These are phyloP conservation scores for Oedothorax gibbosus DNA, from an alignment of 1,140 invertebrate species.

Conservation along the genomic window DNA sequence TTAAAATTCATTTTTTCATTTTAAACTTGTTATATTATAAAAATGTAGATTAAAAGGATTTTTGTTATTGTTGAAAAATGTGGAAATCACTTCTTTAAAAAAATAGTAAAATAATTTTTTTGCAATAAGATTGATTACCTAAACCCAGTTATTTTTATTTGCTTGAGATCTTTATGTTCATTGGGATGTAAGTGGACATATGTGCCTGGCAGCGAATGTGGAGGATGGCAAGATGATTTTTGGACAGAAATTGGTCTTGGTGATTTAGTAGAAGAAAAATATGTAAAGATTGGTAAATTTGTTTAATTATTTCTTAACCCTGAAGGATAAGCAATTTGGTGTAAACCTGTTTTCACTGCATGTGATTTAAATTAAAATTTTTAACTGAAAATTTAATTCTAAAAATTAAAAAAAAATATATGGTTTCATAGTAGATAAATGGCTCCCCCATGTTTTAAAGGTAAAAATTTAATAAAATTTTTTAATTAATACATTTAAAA, in stretches of 20 bases:
- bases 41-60: too few relatives aligned
- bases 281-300: slow-evolving; percentile 79
- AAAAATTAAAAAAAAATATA: not conserved
- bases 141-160: not conserved
- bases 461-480: not conserved
- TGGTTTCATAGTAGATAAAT: not conserved
- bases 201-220: slow-evolving; percentile 70
- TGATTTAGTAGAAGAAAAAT: slow-evolving; percentile 79
- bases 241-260: slow-evolving; percentile 80
- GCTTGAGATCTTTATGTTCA: slow-evolving; percentile 86
- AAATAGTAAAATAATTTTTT: too few relatives aligned
- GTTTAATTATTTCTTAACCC: slow-evolving; percentile 10
- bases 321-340: not conserved
- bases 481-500: too few relatives aligned
- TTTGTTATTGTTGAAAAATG: too few relatives aligned
- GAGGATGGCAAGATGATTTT: slow-evolving; percentile 82
- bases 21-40: too few relatives aligned
- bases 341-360: too few relatives aligned
- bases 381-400: too few relatives aligned
- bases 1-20: too few relatives aligned
- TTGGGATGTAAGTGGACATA: slow-evolving; percentile 96
- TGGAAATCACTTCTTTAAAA: too few relatives aligned
- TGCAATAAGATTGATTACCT: too few relatives aligned
- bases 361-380: too few relatives aligned
- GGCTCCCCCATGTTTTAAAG: not conserved